Percentiles rank a stretch among this genome's conserved stretches.
phyloP scores from a whole-genome alignment of 2,797 vertebrate genomes.

The Mus spretus region DNA sequence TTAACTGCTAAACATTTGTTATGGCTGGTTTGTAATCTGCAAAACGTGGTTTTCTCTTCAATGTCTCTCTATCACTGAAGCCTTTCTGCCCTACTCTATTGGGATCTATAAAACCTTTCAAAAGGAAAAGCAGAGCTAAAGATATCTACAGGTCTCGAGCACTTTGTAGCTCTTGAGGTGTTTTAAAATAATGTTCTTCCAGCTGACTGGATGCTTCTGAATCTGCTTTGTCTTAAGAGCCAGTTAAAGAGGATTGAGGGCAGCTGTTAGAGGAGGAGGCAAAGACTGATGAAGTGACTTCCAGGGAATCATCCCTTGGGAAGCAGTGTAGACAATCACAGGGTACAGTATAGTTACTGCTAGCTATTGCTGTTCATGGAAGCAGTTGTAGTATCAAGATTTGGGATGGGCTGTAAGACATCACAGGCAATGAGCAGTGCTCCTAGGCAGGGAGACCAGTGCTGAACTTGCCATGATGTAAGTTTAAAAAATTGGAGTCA shows the following conservation, averaged over 20 bases:
- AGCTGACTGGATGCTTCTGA: not conserved
- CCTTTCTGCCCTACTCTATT: conserved; percentile 1
- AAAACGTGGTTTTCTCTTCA: conserved; percentile 30
- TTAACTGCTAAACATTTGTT: conserved; percentile 13
- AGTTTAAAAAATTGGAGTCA: not conserved
- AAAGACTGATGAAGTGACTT: not conserved
- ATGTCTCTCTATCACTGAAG: not conserved
- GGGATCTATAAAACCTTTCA: conserved; percentile 55
- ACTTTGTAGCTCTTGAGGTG: conserved; percentile 56
- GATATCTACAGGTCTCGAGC: conserved; percentile 43
- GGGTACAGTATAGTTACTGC: not conserved
- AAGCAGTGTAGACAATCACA: not conserved
- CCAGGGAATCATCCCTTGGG: not conserved
- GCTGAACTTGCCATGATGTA: not conserved
- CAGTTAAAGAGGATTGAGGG: not conserved
- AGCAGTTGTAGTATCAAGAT: not conserved
- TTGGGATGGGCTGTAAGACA: not conserved
- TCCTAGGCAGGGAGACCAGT: not conserved
- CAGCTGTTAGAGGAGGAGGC: conserved; percentile 16
- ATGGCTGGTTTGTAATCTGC: not conserved
- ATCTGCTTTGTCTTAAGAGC: not conserved
- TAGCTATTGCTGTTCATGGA: not conserved
- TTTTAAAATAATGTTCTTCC: conserved; percentile 58
- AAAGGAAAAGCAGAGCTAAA: conserved; percentile 29
- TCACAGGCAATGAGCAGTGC: not conserved